These are phyloP conservation scores for Anthopleura sola DNA, from an alignment of 64 coral and sea anemone species.

Conservation along the genomic window DNA sequence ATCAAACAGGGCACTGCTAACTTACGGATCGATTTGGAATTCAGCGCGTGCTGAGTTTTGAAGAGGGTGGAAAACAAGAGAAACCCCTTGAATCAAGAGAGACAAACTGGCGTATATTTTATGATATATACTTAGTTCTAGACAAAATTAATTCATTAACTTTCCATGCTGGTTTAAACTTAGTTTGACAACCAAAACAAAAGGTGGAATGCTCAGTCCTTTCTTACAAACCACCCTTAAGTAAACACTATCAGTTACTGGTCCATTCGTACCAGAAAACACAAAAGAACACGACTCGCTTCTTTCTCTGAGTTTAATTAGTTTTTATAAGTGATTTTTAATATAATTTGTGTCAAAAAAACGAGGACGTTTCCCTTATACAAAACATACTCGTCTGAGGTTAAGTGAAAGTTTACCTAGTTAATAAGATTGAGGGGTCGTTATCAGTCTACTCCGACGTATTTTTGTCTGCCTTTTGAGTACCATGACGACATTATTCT, in stretches of 20 bases:
- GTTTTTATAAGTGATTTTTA: background rate
- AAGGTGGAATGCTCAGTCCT: background rate
- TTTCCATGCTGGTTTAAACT: background rate
- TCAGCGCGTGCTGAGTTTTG: too few species aligned
- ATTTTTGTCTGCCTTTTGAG: background rate
- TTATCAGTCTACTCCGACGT: background rate
- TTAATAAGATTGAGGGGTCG: background rate
- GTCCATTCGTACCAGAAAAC: background rate
- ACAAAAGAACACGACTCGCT: background rate
- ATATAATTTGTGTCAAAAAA: background rate
- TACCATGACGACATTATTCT: constrained; percentile 1
- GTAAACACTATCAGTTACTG: background rate
- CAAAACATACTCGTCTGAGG: background rate
- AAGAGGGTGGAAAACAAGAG: too few species aligned
- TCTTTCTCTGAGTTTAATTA: background rate
- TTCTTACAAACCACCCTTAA: constrained; percentile 9
- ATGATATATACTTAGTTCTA: background rate
- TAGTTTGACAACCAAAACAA: constrained; percentile 4
- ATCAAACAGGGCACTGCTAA: too few species aligned
- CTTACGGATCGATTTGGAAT: too few species aligned
- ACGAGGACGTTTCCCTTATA: too few species aligned
- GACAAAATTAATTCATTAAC: background rate
- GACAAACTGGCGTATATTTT: background rate
- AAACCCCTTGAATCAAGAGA: background rate
- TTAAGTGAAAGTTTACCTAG: constrained; percentile 10